Evolutionary conservation across 1,140 invertebrate genomes (phyloP).

Genomic region (Scylla paramamosain): DNA sequence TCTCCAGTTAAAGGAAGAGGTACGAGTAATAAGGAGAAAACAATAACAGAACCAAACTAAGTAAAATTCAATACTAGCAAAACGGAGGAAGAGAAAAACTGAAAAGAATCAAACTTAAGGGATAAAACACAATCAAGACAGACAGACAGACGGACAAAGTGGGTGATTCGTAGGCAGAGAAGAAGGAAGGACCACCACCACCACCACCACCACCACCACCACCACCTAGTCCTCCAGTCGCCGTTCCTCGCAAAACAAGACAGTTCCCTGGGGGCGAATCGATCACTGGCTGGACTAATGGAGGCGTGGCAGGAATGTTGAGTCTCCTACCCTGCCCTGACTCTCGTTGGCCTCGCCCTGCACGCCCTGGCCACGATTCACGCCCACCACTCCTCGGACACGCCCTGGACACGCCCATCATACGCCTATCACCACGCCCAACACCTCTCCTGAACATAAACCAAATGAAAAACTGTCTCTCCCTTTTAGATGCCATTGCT

Average conservation of each 20-base stretch:
- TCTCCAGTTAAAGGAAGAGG: not conserved
- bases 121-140: not conserved
- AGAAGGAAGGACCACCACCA: not conserved
- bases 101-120: not conserved
- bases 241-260: constrained; percentile 43
- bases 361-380: not conserved
- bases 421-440: not conserved
- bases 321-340: not conserved
- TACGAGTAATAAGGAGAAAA: too few species aligned
- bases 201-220: not conserved
- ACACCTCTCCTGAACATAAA: not conserved
- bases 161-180: not conserved
- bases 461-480: too few species aligned
- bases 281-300: constrained; percentile 49
- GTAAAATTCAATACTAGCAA: too few species aligned
- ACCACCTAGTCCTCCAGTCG: not conserved
- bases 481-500: too few species aligned
- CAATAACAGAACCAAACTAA: too few species aligned
- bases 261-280: constrained; percentile 45
- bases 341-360: not conserved
- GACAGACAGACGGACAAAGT: not conserved
- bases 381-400: not conserved
- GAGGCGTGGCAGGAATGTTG: not conserved
- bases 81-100: not conserved
- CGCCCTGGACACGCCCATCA: not conserved